A percentile compares a stretch with the other conserved stretches of the same genome.
Conservation (phyloP, 2,888 invertebrate genomes). For the Lydus trimaculatus region DNA sequence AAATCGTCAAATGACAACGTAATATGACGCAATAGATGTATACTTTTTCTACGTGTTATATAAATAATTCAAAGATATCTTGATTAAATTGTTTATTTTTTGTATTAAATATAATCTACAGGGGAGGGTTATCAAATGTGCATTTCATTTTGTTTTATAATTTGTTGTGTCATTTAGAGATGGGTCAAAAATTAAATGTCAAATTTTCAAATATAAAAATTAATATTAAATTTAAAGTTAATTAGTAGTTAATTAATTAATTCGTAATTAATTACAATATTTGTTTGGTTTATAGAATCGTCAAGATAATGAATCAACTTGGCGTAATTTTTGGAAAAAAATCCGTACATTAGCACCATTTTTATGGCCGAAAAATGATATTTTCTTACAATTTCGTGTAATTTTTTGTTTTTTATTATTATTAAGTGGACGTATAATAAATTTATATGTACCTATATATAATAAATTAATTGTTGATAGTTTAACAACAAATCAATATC, state of each 20-base stretch:
- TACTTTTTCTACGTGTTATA: neutral
- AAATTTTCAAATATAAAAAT: slow-evolving; percentile 49
- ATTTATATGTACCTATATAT: slow-evolving; percentile 92
- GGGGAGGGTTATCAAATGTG: neutral
- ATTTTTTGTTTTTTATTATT: slow-evolving; percentile 81
- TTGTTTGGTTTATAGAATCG: slow-evolving; percentile 51
- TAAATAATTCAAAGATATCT: neutral
- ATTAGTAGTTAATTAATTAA: slow-evolving; percentile 12
- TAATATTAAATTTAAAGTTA: slow-evolving; percentile 50
- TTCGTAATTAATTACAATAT: neutral
- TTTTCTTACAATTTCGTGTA: slow-evolving; percentile 80
- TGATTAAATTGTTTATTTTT: neutral
- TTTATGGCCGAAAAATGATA: slow-evolving; percentile 90
- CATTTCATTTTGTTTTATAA: neutral
- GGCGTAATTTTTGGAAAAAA: slow-evolving; percentile 81
- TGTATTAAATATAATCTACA: neutral
- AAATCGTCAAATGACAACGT: too few relatives aligned
- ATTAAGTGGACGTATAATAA: slow-evolving; percentile 81
- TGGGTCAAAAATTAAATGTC: slow-evolving; percentile 31
- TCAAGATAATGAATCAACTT: slow-evolving; percentile 75
- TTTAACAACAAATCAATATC: slow-evolving; percentile 70
- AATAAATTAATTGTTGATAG: slow-evolving; percentile 91
- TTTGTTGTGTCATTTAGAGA: neutral
- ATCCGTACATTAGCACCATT: slow-evolving; percentile 84
- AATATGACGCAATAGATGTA: too few relatives aligned